Evolutionary conservation across 2,113 vertebrate species (phyloP).

Genomic region (Cnemophilus loriae): DNA sequence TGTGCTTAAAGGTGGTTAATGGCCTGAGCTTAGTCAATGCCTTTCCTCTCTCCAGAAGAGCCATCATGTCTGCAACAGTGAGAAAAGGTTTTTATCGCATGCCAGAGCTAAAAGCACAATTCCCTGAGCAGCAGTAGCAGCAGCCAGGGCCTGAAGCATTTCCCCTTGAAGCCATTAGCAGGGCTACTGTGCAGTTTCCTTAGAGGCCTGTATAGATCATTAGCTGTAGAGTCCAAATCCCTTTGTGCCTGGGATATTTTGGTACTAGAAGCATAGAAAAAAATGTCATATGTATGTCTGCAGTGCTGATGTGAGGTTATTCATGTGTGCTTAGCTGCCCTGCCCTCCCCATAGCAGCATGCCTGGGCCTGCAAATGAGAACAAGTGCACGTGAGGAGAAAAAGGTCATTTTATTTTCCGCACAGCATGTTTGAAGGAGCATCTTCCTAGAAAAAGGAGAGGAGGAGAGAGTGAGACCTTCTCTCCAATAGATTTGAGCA

Average conservation of each 20-base stretch:
- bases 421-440: neutral
- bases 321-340: neutral
- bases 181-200: neutral
- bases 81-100: neutral
- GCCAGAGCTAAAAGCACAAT: neutral
- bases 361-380: neutral
- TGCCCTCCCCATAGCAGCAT: neutral
- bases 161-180: neutral
- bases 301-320: neutral
- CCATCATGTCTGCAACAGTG: neutral
- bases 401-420: neutral
- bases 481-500: neutral
- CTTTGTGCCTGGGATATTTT: conserved; percentile 1
- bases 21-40: neutral
- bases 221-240: neutral
- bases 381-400: neutral
- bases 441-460: neutral
- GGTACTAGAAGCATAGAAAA: neutral
- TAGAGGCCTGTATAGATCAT: neutral
- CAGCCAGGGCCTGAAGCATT: neutral
- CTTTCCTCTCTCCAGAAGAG: conserved; percentile 12
- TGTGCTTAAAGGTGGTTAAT: neutral
- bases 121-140: neutral
- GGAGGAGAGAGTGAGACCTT: neutral
- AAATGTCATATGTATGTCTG: neutral